Percentiles rank a stretch among this genome's conserved stretches.
Evolutionary conservation across 2,113 vertebrate genomes (phyloP).

Genomic region (Stegostoma tigrinum): DNA sequence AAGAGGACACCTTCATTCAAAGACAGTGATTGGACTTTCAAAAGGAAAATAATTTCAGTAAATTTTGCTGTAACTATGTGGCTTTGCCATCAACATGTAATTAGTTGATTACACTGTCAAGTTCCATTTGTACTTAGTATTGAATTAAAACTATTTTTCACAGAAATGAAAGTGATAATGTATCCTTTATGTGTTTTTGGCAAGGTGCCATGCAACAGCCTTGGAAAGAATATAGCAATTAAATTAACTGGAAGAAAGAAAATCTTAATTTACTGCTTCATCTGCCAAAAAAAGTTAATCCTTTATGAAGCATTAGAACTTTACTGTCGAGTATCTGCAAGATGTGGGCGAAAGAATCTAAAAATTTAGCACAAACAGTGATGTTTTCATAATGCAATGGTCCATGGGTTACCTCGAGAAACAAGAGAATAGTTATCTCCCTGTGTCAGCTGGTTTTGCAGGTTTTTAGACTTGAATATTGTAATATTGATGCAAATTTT

Average conservation of each 20-base stretch:
- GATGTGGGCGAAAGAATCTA: background rate
- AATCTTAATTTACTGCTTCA: background rate
- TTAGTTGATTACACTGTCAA: conserved; percentile 23
- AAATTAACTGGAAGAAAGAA: background rate
- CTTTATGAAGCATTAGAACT: background rate
- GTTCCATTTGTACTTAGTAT: background rate
- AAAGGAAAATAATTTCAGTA: background rate
- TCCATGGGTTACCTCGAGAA: background rate
- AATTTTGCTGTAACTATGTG: background rate
- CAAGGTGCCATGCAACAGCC: background rate
- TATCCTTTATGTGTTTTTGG: background rate
- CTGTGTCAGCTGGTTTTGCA: background rate
- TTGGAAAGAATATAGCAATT: background rate
- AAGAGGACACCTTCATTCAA: too few relatives aligned
- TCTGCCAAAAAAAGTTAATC: background rate
- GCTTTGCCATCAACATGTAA: background rate
- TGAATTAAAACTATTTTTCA: conserved; percentile 28
- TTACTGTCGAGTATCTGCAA: background rate
- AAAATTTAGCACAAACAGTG: background rate
- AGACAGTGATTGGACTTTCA: background rate
- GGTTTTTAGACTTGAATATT: background rate
- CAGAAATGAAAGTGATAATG: conserved; percentile 12
- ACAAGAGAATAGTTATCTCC: background rate
- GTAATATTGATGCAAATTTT: background rate
- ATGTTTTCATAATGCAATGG: background rate